Evolutionary conservation across 1,140 invertebrate genomes (phyloP), one percentile per base, ranked within the genome.

Genomic region (Heliconius congener): DNA sequence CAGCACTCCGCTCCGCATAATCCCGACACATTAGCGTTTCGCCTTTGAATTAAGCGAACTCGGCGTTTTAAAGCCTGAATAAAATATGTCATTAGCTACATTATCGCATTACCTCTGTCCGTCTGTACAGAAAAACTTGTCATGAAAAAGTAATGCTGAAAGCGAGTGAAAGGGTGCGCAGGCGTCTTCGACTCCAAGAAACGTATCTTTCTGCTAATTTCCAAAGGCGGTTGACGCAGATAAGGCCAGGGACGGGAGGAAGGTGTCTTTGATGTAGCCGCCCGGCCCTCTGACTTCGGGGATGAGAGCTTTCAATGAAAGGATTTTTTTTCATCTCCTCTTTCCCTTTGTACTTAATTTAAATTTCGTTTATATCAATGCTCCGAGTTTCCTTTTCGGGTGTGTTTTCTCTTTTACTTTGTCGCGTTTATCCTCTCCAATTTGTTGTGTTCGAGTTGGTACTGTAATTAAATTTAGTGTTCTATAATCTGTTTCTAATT

Each of bases 301-400:
- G 93, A 93, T 92, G 92, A 93, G 92, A 91, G 92, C 91, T 92
- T 91, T 92, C 91, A 92, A 93, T 94, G 93, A 93, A 94, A 94
- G 93, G 93, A 94, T 94, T 93, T 94, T 93, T 37, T 94, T 94
- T 90, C 88, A 91, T 91, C 90, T 93, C 87, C 90, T 91, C 89
- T 90, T 93, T 91, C 92, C 91, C 91, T 94, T 94, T 94, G 93
- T 94, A 93, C 93, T 94, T 94, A 94, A 94, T 94, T 94, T 94
- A 94, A 94, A 94, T 94, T 94, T 94, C 93, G 93, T 94, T 94
- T 94, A 93, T 94, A 94, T 93, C 93, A 92, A 92, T 93, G 93
- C 91, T 93, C 84, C 87, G 91, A 91, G 90, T 93, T 93, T 93
- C 91, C 91, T 93, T 91, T 92, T 91, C 81, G 85, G 84, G 89